Percentiles rank a stretch among this genome's conserved stretches.
These are phyloP conservation scores for Engraulis encrasicolus DNA, from an alignment of 2,113 vertebrate species.

Conservation along the genomic window DNA sequence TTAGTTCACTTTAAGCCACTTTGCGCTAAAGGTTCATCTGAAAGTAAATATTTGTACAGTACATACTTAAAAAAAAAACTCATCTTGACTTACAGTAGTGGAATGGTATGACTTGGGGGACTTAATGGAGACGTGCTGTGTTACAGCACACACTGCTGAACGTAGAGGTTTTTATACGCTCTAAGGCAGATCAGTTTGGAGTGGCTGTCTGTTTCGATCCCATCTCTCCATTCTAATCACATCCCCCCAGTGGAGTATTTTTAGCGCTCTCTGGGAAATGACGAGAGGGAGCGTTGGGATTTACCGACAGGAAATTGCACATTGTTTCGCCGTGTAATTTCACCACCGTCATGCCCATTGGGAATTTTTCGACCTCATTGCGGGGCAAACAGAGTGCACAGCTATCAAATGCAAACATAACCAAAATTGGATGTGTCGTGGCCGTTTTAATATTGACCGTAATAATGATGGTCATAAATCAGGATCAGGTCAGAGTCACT, in stretches of 20 bases:
- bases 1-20: not conserved
- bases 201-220: conserved; percentile 5
- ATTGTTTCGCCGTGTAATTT: conserved; percentile 28
- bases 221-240: not conserved
- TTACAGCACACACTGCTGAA: no score
- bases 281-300: conserved; percentile 6
- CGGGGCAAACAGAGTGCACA: conserved; percentile 12
- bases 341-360: not conserved
- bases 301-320: conserved; percentile 40
- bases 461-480: not conserved
- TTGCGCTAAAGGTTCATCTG: not conserved
- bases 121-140: not conserved
- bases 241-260: not conserved
- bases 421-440: not conserved
- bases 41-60: not conserved
- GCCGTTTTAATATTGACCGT: not conserved
- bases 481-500: not conserved
- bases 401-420: not conserved
- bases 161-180: not conserved
- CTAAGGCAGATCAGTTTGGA: not conserved
- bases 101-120: not conserved
- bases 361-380: not conserved
- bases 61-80: not conserved
- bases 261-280: conserved; percentile 13
- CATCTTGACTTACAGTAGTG: not conserved